These are phyloP conservation scores for Epizoanthus illoricatus DNA, from an alignment of 92 coral and sea anemone genomes.

Conservation along the genomic window DNA sequence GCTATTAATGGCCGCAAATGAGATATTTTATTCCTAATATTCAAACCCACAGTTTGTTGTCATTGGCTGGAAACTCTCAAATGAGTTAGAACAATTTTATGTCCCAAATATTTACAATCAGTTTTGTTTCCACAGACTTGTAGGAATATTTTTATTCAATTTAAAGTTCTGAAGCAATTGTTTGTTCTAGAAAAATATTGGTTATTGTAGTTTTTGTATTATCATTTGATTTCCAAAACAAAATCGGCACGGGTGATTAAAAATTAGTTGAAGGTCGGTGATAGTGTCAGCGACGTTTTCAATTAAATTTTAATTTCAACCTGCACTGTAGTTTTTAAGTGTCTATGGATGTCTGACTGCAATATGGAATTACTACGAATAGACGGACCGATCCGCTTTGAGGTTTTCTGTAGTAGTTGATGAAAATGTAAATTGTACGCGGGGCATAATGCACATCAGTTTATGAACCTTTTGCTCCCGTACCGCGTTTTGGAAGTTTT, in stretches of 20 bases:
- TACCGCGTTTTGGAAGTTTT: too few relatives aligned
- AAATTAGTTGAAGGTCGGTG: background rate
- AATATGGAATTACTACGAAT: too few relatives aligned
- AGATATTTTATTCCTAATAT: conserved; percentile 7
- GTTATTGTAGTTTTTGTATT: background rate
- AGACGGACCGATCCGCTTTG: too few relatives aligned
- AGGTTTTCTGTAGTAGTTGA: too few relatives aligned
- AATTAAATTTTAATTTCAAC: conserved; percentile 35
- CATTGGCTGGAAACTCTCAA: conserved; percentile 5
- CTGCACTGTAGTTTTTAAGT: conserved; percentile 1
- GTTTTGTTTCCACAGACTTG: background rate
- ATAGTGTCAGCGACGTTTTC: conserved; percentile 33
- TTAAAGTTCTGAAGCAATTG: background rate
- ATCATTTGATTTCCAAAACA: background rate
- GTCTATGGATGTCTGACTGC: background rate
- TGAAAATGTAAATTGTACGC: too few relatives aligned
- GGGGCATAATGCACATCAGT: too few relatives aligned
- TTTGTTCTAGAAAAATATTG: background rate
- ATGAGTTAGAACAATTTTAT: background rate
- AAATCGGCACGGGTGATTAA: background rate
- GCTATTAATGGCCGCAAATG: conserved; percentile 1
- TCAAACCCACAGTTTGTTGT: background rate
- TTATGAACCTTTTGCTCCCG: too few relatives aligned
- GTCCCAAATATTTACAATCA: background rate
- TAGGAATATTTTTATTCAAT: background rate